Percentiles rank a stretch among this genome's conserved stretches.
phyloP scores from a whole-genome alignment of 2,113 vertebrate genomes.

The Cyanoramphus novaezelandiae region DNA sequence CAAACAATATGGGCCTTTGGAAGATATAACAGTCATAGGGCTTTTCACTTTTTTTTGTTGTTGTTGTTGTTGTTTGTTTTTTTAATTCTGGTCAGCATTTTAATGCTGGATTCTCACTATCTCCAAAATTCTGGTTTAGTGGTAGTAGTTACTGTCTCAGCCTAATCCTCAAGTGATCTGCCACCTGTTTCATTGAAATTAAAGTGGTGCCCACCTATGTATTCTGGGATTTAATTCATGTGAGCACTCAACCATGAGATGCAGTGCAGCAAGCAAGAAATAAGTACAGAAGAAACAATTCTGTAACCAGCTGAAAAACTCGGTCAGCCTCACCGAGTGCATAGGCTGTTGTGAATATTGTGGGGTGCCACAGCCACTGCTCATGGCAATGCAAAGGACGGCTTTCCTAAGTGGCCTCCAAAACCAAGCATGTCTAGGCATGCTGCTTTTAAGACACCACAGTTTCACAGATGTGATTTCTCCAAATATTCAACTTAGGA shows the following conservation, averaged over 20 bases:
- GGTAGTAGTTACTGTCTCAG: background rate
- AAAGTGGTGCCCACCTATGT: background rate
- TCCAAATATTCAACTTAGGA: background rate
- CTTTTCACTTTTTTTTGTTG: background rate
- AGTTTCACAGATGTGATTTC: background rate
- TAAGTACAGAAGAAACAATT: background rate
- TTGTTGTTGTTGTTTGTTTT: background rate
- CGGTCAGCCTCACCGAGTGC: rapidly evolving
- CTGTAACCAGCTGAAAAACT: background rate
- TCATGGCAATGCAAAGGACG: background rate
- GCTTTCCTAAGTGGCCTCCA: background rate
- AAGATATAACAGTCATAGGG: background rate
- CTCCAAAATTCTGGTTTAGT: background rate
- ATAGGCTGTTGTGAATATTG: background rate
- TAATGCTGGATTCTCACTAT: background rate
- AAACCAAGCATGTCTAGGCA: background rate
- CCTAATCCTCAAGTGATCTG: background rate
- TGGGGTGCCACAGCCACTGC: background rate
- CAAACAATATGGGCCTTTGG: background rate
- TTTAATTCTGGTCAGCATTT: background rate
- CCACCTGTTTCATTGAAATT: background rate
- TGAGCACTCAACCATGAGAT: background rate
- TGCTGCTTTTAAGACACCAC: background rate
- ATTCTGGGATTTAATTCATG: background rate
- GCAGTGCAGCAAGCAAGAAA: background rate